Conservation (phyloP, 2,888 invertebrate genomes). For the Cenopis cana region DNA sequence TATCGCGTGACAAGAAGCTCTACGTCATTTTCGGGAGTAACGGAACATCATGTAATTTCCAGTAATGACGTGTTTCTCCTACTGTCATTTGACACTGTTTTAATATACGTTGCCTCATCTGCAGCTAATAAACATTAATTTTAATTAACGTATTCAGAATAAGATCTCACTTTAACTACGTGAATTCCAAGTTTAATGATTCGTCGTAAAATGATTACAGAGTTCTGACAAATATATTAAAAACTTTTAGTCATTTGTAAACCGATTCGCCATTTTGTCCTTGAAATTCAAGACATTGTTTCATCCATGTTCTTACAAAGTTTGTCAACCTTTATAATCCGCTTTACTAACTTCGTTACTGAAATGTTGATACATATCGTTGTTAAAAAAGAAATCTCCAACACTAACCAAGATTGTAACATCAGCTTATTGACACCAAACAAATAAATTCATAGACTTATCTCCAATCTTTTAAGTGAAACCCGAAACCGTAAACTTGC, state of each 20-base stretch:
- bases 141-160: slow-evolving; percentile 43
- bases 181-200: background rate
- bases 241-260: background rate
- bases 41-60: slow-evolving; percentile 79
- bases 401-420: slow-evolving; percentile 75
- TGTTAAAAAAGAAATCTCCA: slow-evolving; percentile 67
- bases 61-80: slow-evolving; percentile 80
- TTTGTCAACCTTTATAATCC: slow-evolving; percentile 11
- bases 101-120: slow-evolving; percentile 50
- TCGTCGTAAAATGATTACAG: background rate
- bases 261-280: background rate
- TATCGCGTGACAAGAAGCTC: slow-evolving; percentile 75
- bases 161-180: slow-evolving; percentile 14
- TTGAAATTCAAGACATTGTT: background rate
- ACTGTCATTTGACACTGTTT: slow-evolving; percentile 68
- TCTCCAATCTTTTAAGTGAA: slow-evolving; percentile 81
- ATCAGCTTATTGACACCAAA: slow-evolving; percentile 80
- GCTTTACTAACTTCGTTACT: slow-evolving; percentile 21
- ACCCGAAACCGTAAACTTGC: slow-evolving; percentile 84
- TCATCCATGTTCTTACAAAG: background rate
- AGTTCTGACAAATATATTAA: background rate
- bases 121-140: slow-evolving; percentile 48
- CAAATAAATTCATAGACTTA: slow-evolving; percentile 80
- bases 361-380: slow-evolving; percentile 53
- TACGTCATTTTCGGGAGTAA: slow-evolving; percentile 74